Evolutionary conservation across 2,113 vertebrate genomes (phyloP).

Genomic region (Gallinago paraguaiae): DNA sequence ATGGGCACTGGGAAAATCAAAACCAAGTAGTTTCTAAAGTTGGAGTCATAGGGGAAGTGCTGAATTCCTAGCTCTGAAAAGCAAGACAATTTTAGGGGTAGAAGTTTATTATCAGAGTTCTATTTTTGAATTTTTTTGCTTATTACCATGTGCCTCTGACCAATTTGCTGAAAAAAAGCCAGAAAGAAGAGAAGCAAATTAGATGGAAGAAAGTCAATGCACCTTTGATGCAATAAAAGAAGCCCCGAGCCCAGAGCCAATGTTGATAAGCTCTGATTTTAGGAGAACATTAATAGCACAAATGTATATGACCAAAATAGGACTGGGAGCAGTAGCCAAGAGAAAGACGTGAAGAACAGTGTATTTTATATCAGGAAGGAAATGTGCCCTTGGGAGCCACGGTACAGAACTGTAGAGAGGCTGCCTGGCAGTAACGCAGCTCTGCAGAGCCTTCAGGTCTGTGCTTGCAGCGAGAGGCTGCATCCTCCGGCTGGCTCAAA

Average conservation of each 20-base stretch:
- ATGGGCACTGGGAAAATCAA: background rate
- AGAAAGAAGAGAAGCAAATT: slow-evolving; percentile 29
- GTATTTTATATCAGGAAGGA: slow-evolving; percentile 18
- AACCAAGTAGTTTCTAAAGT: background rate
- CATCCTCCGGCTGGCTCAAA: background rate
- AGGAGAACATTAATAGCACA: slow-evolving; percentile 46
- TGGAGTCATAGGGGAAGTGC: background rate
- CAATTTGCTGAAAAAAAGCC: background rate
- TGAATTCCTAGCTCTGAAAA: background rate
- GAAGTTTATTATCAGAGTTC: slow-evolving; percentile 18
- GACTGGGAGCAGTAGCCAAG: background rate
- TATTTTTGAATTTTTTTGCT: slow-evolving; percentile 52
- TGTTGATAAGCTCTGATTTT: slow-evolving; percentile 53
- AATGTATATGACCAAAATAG: slow-evolving; percentile 56
- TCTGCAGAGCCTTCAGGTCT: slow-evolving; percentile 37
- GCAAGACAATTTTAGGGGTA: background rate
- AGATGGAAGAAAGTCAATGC: slow-evolving; percentile 19
- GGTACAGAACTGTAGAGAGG: background rate
- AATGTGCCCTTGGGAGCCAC: background rate
- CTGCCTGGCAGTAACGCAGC: background rate
- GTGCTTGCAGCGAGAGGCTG: background rate
- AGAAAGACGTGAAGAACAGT: slow-evolving; percentile 13
- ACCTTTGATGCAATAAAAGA: slow-evolving; percentile 46
- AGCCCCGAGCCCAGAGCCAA: slow-evolving; percentile 8
- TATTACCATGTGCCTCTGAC: slow-evolving; percentile 18